Evolutionary conservation across 2,888 invertebrate genomes (phyloP), one percentile per base, ranked within the genome.

Genomic region (Holacanthella duospinosa): DNA sequence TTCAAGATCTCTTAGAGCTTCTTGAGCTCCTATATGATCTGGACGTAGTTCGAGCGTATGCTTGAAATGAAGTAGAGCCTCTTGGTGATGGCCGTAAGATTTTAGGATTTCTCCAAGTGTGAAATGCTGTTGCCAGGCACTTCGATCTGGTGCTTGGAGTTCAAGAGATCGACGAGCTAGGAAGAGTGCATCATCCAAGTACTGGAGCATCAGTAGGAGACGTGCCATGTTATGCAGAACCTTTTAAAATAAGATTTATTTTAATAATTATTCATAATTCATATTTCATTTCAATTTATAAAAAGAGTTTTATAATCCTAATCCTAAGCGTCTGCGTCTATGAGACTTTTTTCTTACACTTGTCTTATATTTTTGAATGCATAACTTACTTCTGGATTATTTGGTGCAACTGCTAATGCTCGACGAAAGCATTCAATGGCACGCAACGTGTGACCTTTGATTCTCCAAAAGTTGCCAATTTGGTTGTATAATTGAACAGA

Each of bases 81-180:
- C 91, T 80, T 89, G 85, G 79, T 89, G 88, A 76, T 90, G 90
- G 72, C 91, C 91, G 75, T 90, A 90, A 1, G 90, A 89, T 79
- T 90, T 91, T 75, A 91, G 88, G 77, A 93, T 92, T 79, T 93
- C 91, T 4, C 92, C 92, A 61, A 93, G 82, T 4, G 91, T 91
- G 77, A 91, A 89, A 79, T 92, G 90, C 78, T 92, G 92, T 75
- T 89, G 88, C 92, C 91, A 92, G 1, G 90, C 87, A 75, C 87
- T 88, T 75, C 88, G 86, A 75, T 89, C 89, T 0, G 88, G 86
- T 29, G 89, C 85, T 76, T 89, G 89, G 64, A 90, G 86, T 75
- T 89, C 89, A 48, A 93, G 80, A 19, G 91, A 91, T 60, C 62
- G 56, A 1, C 89, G 83, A 60, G 91, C 90, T 74, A 93, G 81